Evolutionary conservation across 2,888 invertebrate genomes (phyloP).

Genomic region (Lithophane socia): DNA sequence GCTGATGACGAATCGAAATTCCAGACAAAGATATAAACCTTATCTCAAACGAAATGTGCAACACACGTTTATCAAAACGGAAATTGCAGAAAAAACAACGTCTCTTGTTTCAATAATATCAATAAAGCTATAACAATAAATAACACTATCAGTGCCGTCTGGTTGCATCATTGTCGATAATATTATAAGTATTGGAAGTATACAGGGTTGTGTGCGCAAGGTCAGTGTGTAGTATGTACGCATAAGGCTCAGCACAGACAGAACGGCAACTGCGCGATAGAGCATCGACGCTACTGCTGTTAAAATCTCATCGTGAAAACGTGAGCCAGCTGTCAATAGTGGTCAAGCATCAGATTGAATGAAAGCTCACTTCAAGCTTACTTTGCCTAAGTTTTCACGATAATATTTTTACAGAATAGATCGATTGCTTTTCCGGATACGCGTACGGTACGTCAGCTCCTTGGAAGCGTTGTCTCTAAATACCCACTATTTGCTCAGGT

Average conservation of each 20-base stretch:
- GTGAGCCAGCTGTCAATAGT: neutral
- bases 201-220: conserved; percentile 67
- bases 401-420: neutral
- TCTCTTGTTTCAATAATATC: conserved; percentile 35
- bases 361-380: neutral
- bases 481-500: neutral
- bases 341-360: neutral
- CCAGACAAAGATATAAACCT: conserved; percentile 17
- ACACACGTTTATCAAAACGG: conserved; percentile 48
- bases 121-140: conserved; percentile 64
- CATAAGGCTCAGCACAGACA: neutral
- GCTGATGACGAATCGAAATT: conserved; percentile 25
- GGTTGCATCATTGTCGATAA: conserved; percentile 69
- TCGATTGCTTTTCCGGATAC: too few relatives aligned
- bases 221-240: conserved; percentile 67
- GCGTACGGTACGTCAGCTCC: too few relatives aligned
- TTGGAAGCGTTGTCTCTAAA: too few relatives aligned
- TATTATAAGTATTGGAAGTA: conserved; percentile 57
- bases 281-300: neutral
- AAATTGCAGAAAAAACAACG: conserved; percentile 46
- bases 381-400: neutral
- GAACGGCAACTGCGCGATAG: neutral
- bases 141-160: conserved; percentile 52
- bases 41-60: conserved; percentile 47
- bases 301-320: too few relatives aligned